Evolutionary conservation across 2,888 invertebrate species (phyloP), one percentile per base, ranked within the genome.

Genomic region (Orchesella flavescens): DNA sequence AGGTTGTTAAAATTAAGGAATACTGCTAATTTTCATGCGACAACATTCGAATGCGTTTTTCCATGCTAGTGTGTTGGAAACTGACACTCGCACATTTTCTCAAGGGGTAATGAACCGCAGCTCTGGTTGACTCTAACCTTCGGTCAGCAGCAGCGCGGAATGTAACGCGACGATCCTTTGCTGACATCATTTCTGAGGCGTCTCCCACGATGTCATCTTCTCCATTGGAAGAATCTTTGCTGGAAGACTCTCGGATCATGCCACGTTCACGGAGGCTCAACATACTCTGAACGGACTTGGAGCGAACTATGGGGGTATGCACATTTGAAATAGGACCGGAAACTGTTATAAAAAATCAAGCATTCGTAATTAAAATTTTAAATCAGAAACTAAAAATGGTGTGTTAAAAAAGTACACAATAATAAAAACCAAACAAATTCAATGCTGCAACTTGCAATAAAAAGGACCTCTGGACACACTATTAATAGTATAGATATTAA

Each of bases 281-380:
- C 88, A 88, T 87, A 66, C 86, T 87, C 21, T 86, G 84, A 55
- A 87, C 87, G 12, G 87, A 87, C 75, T 88, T 88, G 57, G 88
- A 88, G 46, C 88, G 79, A 53, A 84, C 80, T 66, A 88, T 88
- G 17, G 88, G 86, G 53, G 81, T 53, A 76, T 88, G 87, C 19
- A 81, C 46, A 69, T 73, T 77, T 78, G 85, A 76, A 34, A 77
- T 80, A 21, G 87, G 87, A 34, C 84, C 87, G 21, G 87, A 87
- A 71, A 86, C 86, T 87, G 83, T 77, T 53, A 13, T 53, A 46
- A 57, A 69, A 76, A 76, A 75, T 17, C 65, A 80, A 63, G 43
- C 34, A 73, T 68, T 43, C 43, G 43, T 21, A 24, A 19, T 63
- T 63, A 63, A 15, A 65, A 23, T 65, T 65, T 65, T 46, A 53